Conservation (phyloP, 2,113 vertebrate genomes). For the Colius striatus region DNA sequence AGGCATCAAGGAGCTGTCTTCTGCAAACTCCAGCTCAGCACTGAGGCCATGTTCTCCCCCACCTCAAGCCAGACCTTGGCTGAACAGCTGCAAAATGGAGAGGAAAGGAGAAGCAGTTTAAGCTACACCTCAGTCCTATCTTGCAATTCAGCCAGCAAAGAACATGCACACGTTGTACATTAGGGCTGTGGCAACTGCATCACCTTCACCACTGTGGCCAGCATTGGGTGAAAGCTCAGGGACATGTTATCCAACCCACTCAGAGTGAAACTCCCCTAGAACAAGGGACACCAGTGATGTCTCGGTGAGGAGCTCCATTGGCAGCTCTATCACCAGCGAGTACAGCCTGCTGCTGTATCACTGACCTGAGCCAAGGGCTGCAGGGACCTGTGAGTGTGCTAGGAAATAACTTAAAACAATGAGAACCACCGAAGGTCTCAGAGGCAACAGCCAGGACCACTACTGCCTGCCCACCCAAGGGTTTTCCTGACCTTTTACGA, state of each 20-base stretch:
- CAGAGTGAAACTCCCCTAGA: neutral
- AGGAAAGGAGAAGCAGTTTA: neutral
- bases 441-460: neutral
- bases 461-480: neutral
- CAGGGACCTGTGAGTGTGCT: neutral
- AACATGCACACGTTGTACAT: rapidly evolving
- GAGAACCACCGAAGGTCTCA: neutral
- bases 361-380: neutral
- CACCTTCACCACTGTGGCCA: neutral
- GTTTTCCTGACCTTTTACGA: neutral
- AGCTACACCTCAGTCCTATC: neutral
- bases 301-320: neutral
- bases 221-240: neutral
- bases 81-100: neutral
- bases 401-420: neutral
- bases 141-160: neutral
- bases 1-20: neutral
- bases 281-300: neutral
- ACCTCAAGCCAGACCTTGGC: neutral
- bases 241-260: neutral
- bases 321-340: neutral
- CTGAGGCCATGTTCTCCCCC: rapidly evolving
- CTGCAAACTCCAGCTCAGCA: neutral
- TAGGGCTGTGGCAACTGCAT: neutral
- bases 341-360: neutral